These are phyloP conservation scores for Peribatodes rhomboidaria DNA, from an alignment of 2,888 invertebrate genomes.

Conservation along the genomic window DNA sequence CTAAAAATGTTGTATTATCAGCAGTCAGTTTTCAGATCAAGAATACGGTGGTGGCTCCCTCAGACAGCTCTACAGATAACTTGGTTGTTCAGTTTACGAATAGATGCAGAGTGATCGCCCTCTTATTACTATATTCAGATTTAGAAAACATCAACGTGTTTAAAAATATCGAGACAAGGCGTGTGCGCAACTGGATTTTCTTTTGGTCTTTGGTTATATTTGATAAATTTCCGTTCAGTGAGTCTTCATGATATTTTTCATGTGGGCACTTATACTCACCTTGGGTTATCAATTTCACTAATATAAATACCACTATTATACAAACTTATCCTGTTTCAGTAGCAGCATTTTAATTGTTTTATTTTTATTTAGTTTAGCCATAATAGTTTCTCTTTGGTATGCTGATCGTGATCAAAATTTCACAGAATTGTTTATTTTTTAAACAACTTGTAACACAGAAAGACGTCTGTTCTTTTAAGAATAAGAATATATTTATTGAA, in stretches of 20 bases:
- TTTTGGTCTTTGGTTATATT: slow-evolving; percentile 14
- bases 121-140: slow-evolving; percentile 75
- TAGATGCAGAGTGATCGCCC: slow-evolving; percentile 79
- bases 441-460: background rate
- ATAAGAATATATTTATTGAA: no score
- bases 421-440: background rate
- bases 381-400: no score
- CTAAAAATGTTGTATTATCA: background rate
- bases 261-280: no score
- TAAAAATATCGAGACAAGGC: slow-evolving; percentile 53
- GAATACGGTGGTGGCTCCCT: background rate
- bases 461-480: background rate
- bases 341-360: no score
- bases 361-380: no score
- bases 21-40: background rate
- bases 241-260: background rate
- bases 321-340: no score
- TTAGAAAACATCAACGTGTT: slow-evolving; percentile 63
- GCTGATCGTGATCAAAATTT: no score
- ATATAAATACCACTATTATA: no score
- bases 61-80: background rate
- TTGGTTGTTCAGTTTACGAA: slow-evolving; percentile 63
- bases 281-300: no score
- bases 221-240: slow-evolving; percentile 26
- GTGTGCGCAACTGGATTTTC: slow-evolving; percentile 36